phyloP scores from a whole-genome alignment of 1,140 invertebrate species.

The Drosophila punjabiensis region DNA sequence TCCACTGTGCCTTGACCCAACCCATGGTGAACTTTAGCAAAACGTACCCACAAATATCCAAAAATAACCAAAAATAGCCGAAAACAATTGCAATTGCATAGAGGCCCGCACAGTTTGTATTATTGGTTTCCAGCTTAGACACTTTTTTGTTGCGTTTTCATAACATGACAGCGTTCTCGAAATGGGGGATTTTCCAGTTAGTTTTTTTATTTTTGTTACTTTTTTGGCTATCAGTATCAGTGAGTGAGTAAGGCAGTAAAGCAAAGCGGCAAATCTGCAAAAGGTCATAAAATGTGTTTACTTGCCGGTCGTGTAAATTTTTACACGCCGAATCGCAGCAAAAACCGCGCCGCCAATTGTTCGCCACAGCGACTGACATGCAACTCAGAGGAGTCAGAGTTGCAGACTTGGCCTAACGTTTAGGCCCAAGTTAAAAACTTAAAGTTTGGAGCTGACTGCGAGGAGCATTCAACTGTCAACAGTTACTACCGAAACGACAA shows the following conservation, averaged over 20 bases:
- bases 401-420: not conserved
- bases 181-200: slow-evolving; percentile 14
- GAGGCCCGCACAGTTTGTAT: slow-evolving; percentile 63
- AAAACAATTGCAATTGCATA: slow-evolving; percentile 67
- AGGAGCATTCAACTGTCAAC: slow-evolving; percentile 83
- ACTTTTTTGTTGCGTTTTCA: slow-evolving; percentile 63
- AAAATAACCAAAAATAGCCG: slow-evolving; percentile 36
- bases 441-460: slow-evolving; percentile 45
- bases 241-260: slow-evolving; percentile 31
- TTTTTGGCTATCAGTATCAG: slow-evolving; percentile 78
- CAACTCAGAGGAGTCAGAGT: slow-evolving; percentile 51
- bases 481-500: slow-evolving; percentile 82
- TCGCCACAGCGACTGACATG: slow-evolving; percentile 68
- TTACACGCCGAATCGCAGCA: slow-evolving; percentile 65
- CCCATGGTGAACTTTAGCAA: slow-evolving; percentile 71
- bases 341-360: slow-evolving; percentile 61
- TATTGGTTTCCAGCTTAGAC: slow-evolving; percentile 22
- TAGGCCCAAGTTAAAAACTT: slow-evolving; percentile 6
- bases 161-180: slow-evolving; percentile 63
- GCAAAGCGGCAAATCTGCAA: slow-evolving; percentile 66
- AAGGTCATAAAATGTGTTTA: slow-evolving; percentile 81
- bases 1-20: slow-evolving; percentile 61
- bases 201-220: slow-evolving; percentile 11
- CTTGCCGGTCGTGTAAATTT: slow-evolving; percentile 80
- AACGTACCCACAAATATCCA: slow-evolving; percentile 24